A percentile compares a stretch with the other conserved stretches of the same genome.
These are phyloP conservation scores for Erithacus rubecula DNA, from an alignment of 2,797 vertebrate genomes.

Conservation along the genomic window DNA sequence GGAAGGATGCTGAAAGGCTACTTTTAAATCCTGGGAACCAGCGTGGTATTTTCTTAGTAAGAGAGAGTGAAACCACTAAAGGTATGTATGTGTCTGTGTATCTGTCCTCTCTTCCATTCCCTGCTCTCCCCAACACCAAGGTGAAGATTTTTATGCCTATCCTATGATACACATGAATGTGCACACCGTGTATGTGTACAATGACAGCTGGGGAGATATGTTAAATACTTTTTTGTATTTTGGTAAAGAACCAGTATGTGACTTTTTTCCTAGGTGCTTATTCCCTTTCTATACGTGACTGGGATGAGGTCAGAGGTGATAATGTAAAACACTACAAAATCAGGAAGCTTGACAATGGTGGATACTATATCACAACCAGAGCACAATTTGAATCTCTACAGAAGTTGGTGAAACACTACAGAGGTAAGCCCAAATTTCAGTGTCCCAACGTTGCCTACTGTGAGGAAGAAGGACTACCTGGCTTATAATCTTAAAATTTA, in stretches of 20 bases:
- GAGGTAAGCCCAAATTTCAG: constrained; percentile 75
- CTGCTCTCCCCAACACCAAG: not conserved
- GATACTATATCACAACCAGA: constrained; percentile 95
- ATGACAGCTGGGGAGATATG: accelerated
- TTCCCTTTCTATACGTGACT: constrained; percentile 94
- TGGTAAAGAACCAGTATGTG: not conserved
- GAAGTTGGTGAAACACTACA: constrained; percentile 94
- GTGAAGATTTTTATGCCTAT: not conserved
- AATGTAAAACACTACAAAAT: constrained; percentile 99
- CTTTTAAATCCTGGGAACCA: constrained; percentile 93
- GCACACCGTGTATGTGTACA: accelerated
- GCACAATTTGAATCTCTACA: constrained; percentile 93
- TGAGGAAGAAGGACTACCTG: not conserved
- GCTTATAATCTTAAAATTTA: not conserved
- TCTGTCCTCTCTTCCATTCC: not conserved
- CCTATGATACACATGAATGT: accelerated
- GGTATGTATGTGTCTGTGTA: constrained; percentile 70
- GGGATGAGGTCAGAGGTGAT: constrained; percentile 92
- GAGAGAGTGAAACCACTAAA: constrained; percentile 98
- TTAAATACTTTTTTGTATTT: not conserved
- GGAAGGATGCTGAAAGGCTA: constrained; percentile 93
- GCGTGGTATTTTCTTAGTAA: constrained; percentile 91
- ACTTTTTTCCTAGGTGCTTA: constrained; percentile 83
- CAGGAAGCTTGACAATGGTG: constrained; percentile 93
- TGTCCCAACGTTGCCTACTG: not conserved